These are phyloP conservation scores for Caenorhabditis sp. DNA, from an alignment of 2,888 invertebrate genomes.

Conservation along the genomic window DNA sequence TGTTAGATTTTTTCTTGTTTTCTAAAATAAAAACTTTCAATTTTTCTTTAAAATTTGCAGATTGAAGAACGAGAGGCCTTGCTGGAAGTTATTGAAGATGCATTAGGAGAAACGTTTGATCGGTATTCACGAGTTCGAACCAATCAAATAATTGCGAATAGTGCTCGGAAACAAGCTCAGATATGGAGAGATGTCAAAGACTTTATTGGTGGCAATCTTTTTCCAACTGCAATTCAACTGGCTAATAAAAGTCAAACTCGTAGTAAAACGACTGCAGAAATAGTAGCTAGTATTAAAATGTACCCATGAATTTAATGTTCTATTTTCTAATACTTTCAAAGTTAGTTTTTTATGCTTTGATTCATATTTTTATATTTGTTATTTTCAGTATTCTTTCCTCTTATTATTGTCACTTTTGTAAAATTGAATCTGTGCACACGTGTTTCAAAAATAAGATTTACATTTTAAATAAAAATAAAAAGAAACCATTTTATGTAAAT, in stretches of 20 bases:
- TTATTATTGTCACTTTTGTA: too few species aligned
- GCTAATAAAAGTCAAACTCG: slow-evolving; percentile 72
- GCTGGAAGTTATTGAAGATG: slow-evolving; percentile 78
- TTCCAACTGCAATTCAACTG: slow-evolving; percentile 76
- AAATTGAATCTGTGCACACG: too few species aligned
- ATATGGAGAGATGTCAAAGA: slow-evolving; percentile 81
- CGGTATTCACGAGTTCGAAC: slow-evolving; percentile 77
- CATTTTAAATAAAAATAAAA: slow-evolving; percentile 1
- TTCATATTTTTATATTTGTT: too few species aligned
- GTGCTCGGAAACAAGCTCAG: slow-evolving; percentile 79
- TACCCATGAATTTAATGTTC: slow-evolving; percentile 57
- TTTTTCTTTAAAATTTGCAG: too few species aligned
- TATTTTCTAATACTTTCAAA: background rate
- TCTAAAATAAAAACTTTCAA: background rate
- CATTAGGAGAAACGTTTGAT: slow-evolving; percentile 81
- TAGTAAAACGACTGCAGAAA: slow-evolving; percentile 69
- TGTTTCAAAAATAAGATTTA: too few species aligned
- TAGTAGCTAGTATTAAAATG: slow-evolving; percentile 69
- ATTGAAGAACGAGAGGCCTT: slow-evolving; percentile 75
- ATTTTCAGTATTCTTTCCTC: too few species aligned
- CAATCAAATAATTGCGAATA: slow-evolving; percentile 79
- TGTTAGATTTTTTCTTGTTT: slow-evolving; percentile 22
- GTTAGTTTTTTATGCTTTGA: too few species aligned
- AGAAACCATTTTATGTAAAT: slow-evolving; percentile 19
- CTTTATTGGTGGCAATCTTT: slow-evolving; percentile 75